A percentile compares a stretch with the other conserved stretches of the same genome.
Evolutionary conservation across 1,140 invertebrate genomes (phyloP).

Genomic region (Drosophila paulistorum): DNA sequence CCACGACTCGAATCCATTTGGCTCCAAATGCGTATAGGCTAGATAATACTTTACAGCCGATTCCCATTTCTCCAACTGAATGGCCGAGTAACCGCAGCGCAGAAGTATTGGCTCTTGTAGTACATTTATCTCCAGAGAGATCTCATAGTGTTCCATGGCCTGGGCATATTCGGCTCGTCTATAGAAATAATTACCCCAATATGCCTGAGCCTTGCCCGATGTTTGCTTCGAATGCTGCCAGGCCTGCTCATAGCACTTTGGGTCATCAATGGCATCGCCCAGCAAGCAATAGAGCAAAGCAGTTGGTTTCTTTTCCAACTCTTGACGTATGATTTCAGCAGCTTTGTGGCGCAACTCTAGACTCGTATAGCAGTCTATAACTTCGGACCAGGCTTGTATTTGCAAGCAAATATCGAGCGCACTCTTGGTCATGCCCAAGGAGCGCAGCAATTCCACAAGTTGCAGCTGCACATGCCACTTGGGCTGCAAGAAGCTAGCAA

Average conservation of each 20-base stretch:
- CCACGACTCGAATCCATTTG: conserved; percentile 97
- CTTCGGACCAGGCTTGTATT: conserved; percentile 95
- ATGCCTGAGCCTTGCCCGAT: conserved; percentile 91
- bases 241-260: conserved; percentile 93
- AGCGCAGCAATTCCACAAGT: conserved; percentile 90
- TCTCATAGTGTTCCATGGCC: conserved; percentile 91
- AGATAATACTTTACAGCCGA: conserved; percentile 93
- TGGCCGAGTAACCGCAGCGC: conserved; percentile 92
- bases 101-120: conserved; percentile 93
- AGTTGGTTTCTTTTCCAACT: conserved; percentile 91
- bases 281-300: conserved; percentile 95
- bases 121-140: conserved; percentile 92
- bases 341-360: conserved; percentile 94
- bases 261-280: conserved; percentile 89
- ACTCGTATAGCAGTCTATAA: conserved; percentile 94
- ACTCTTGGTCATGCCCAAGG: conserved; percentile 91
- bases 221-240: conserved; percentile 93
- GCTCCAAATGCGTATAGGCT: conserved; percentile 93
- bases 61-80: conserved; percentile 92
- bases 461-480: conserved; percentile 90
- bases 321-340: conserved; percentile 92
- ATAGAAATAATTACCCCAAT: conserved; percentile 92
- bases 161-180: conserved; percentile 89
- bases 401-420: conserved; percentile 93
- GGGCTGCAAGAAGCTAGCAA: conserved; percentile 87